These are phyloP conservation scores for Aurelia aurita complex sp. Pacific DNA, from an alignment of 30 jellyfish, hydroid and myxozoan genomes.

Conservation along the genomic window DNA sequence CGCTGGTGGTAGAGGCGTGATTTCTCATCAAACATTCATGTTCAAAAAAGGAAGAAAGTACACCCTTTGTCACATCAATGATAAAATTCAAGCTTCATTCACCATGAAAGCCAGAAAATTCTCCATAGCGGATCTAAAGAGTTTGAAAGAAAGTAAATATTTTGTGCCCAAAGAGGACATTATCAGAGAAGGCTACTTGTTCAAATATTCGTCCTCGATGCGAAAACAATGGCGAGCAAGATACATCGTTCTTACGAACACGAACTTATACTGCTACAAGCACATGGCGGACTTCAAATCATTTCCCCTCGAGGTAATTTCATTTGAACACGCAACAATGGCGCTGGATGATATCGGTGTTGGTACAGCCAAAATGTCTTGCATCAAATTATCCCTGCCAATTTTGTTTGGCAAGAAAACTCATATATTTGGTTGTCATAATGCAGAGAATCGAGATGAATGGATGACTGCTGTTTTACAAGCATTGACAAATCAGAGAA, in stretches of 20 bases:
- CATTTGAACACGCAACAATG: constrained; percentile 37
- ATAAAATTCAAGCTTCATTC: neutral
- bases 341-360: constrained; percentile 55
- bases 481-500: constrained; percentile 54
- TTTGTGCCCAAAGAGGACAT: constrained; percentile 37
- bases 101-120: constrained; percentile 41
- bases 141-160: constrained; percentile 24
- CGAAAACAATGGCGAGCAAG: constrained; percentile 74
- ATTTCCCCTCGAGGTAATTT: constrained; percentile 59
- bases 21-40: no score
- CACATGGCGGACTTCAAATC: constrained; percentile 58
- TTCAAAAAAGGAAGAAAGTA: no score
- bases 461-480: constrained; percentile 72
- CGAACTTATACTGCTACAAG: constrained; percentile 36
- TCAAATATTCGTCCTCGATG: constrained; percentile 49
- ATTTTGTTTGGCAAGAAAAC: constrained; percentile 46
- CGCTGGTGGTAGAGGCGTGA: no score
- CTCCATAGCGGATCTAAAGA: constrained; percentile 23
- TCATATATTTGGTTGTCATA: constrained; percentile 56
- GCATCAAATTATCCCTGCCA: constrained; percentile 47
- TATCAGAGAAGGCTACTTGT: constrained; percentile 65
- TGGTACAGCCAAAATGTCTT: constrained; percentile 45
- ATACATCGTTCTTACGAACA: constrained; percentile 51
- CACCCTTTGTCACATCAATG: no score
- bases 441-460: constrained; percentile 62